phyloP scores from a whole-genome alignment of 2,888 invertebrate species.

The Stenotaenia linearis region DNA sequence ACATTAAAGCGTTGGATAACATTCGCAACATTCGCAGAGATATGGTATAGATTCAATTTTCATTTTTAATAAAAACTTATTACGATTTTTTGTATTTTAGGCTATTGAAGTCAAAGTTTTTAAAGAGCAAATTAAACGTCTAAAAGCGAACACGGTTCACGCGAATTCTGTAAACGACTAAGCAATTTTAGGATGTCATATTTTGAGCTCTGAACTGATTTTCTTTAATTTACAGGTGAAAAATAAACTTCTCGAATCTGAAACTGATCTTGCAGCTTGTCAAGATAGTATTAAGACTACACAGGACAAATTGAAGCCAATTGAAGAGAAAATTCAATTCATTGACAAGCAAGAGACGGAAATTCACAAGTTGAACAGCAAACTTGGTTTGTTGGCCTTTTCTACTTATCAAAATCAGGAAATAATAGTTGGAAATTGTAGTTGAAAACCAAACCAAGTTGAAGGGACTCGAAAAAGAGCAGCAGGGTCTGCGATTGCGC shows the following conservation, averaged over 20 bases:
- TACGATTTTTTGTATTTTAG: neutral
- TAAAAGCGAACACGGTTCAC: neutral
- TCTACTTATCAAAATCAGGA: too few relatives aligned
- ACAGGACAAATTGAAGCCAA: neutral
- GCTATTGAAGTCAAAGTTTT: neutral
- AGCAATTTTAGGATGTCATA: too few relatives aligned
- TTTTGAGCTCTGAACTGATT: too few relatives aligned
- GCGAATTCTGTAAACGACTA: neutral
- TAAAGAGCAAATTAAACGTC: neutral
- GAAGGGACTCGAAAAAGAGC: neutral
- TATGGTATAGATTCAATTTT: conserved; percentile 4
- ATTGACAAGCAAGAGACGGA: neutral
- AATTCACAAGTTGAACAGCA: neutral
- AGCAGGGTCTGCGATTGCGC: neutral
- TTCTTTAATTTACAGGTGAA: too few relatives aligned
- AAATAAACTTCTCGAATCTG: neutral
- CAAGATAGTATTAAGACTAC: neutral
- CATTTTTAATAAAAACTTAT: neutral
- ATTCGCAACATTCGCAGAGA: conserved; percentile 63
- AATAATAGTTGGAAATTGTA: too few relatives aligned
- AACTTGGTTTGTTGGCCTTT: neutral
- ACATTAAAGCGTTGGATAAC: conserved; percentile 79
- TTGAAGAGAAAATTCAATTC: neutral
- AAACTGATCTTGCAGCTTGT: neutral
- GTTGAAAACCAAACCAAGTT: neutral